Base-by-base conservation (phyloP, 2,888 invertebrate genomes). In the Microplitis deprimator region DNA sequence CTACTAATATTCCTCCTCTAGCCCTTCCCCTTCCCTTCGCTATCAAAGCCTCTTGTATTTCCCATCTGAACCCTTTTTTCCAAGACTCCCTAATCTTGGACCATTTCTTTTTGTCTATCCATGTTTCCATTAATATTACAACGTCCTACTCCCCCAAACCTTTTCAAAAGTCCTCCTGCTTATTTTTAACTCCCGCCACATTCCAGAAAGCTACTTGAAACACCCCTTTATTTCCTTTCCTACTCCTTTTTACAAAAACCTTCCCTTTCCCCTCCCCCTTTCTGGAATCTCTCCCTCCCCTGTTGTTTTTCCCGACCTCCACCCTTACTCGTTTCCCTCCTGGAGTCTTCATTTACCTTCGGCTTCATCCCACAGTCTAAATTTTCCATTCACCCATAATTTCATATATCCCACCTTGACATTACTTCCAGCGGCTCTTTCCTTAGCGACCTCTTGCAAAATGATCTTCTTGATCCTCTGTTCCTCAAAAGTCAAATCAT, bases 1-100 rank as follows among this genome's bases (percentile, higher is more conserved):
- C 20, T 50, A 29, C 50, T 17, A 10, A 3, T 29, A 17, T 70
- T 29, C 29, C 17, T 41, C 70, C 13, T 50, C 8, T 62, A 16
- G 16, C 10, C 20, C 72, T 72, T 29, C 72, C 72, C 13, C 10
- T 62, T 6, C 40, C 60, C 72, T 72, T 20, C 4, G 60, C 2
- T 61, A 29, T 72, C 38, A 10, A n/a, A 8, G 39, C 61, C 62
- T 39, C 16, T 39, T 61, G 61, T n/a, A 61, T 61, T 61, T 72
- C 10, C 72, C 62, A 60, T 29, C 72, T 69, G 41, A 40, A 59
- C 3, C 20, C 69, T 50, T 50, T 50, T 50, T 50, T 13, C 50
- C 50, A 50, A 50, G 50, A 50, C 13, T 50, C 13, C 13, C 50
- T 50, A 50, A 50, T 50, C 50, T 50, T 4, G 13, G 50, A 50